These are phyloP conservation scores for Heterotilapia buettikoferi DNA, from an alignment of 2,113 vertebrate species.

Conservation along the genomic window DNA sequence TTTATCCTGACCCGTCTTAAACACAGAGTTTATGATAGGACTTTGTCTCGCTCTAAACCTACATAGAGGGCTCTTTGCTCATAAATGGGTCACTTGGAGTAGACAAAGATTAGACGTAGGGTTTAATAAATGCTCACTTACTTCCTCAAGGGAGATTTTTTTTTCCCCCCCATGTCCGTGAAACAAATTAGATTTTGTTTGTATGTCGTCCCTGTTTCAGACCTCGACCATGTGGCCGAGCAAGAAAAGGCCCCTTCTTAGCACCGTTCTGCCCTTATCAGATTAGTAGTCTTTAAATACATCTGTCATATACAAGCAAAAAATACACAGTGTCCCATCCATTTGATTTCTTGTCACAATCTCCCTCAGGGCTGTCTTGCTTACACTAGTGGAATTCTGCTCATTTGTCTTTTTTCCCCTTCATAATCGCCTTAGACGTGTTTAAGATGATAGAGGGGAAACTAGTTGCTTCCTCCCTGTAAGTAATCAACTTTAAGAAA, in stretches of 20 bases:
- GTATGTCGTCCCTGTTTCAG: slow-evolving; percentile 38
- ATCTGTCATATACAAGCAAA: slow-evolving; percentile 63
- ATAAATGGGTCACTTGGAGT: slow-evolving; percentile 79
- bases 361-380: slow-evolving; percentile 27
- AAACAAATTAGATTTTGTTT: slow-evolving; percentile 84
- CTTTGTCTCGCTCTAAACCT: slow-evolving; percentile 10
- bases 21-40: slow-evolving; percentile 48
- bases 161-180: background rate
- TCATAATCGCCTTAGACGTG: slow-evolving; percentile 74
- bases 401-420: slow-evolving; percentile 61
- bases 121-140: slow-evolving; percentile 77
- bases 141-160: slow-evolving; percentile 72
- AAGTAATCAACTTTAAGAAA: slow-evolving; percentile 58
- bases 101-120: slow-evolving; percentile 77
- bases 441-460: slow-evolving; percentile 62
- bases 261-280: slow-evolving; percentile 62
- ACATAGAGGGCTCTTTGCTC: slow-evolving; percentile 38
- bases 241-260: slow-evolving; percentile 71
- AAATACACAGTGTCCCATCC: slow-evolving; percentile 57
- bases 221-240: slow-evolving; percentile 39
- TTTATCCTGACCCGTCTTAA: slow-evolving; percentile 46
- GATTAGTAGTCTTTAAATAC: slow-evolving; percentile 81
- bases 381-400: slow-evolving; percentile 62
- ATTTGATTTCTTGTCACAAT: slow-evolving; percentile 56
- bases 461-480: slow-evolving; percentile 38